These are phyloP conservation scores for Schizopygopsis pylzovi DNA, from an alignment of 2,797 vertebrate species.

Conservation along the genomic window DNA sequence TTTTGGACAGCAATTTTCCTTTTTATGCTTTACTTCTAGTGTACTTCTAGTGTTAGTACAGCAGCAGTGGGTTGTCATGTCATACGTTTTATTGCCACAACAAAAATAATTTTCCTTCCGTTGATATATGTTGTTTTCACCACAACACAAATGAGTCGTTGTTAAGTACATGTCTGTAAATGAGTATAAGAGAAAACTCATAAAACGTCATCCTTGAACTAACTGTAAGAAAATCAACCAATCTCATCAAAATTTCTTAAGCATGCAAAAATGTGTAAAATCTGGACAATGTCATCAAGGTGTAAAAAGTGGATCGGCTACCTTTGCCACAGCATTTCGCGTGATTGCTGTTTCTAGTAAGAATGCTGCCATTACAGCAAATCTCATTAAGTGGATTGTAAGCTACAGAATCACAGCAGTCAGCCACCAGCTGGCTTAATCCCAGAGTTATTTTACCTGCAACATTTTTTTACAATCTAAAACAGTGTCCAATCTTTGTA, in stretches of 20 bases:
- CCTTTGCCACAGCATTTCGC: slow-evolving; percentile 1
- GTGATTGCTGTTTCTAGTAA: not conserved
- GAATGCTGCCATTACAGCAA: not conserved
- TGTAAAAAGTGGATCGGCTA: not conserved
- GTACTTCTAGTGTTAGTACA: fast-evolving
- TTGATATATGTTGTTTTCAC: fast-evolving
- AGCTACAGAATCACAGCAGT: slow-evolving; percentile 38
- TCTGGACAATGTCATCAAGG: not conserved
- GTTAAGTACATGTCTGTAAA: not conserved
- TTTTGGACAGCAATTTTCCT: not conserved
- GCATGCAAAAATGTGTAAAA: not conserved
- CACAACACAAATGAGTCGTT: slow-evolving; percentile 15
- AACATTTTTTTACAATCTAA: not conserved
- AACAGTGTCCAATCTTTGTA: not conserved
- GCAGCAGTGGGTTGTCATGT: not conserved
- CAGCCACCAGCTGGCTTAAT: slow-evolving; percentile 31
- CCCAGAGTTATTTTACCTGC: not conserved
- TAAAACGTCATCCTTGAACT: not conserved
- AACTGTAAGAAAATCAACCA: not conserved
- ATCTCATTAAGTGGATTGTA: slow-evolving; percentile 50
- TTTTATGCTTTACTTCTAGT: not conserved
- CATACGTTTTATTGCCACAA: not conserved
- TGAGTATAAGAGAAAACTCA: not conserved
- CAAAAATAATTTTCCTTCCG: not conserved
- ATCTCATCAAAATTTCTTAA: not conserved